phyloP scores from a whole-genome alignment of 2,888 invertebrate genomes.

The Sipha maydis region DNA sequence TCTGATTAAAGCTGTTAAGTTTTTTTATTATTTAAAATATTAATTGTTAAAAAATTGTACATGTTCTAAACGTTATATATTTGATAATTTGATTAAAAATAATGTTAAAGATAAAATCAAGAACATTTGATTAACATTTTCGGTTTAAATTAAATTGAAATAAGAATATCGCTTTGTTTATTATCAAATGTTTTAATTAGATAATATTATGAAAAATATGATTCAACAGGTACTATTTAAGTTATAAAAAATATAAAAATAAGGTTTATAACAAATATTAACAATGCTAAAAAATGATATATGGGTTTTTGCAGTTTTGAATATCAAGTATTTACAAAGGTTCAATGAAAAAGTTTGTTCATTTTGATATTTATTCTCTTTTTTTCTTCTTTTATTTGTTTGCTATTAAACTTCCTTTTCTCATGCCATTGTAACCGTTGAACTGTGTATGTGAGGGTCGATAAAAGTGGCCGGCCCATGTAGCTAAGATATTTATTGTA shows the following conservation, averaged over 20 bases:
- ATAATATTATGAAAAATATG: too few species aligned
- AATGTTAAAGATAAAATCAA: too few species aligned
- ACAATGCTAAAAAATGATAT: neutral
- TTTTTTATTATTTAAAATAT: too few species aligned
- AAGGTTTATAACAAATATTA: neutral
- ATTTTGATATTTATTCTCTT: conserved; percentile 20
- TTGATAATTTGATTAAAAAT: too few species aligned
- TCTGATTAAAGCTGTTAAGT: too few species aligned
- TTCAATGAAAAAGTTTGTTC: neutral
- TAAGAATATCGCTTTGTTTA: too few species aligned
- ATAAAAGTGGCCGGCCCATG: conserved; percentile 24
- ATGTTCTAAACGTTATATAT: too few species aligned
- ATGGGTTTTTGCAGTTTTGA: neutral
- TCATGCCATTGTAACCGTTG: conserved; percentile 5
- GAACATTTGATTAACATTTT: too few species aligned
- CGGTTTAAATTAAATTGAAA: too few species aligned
- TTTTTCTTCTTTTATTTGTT: conserved; percentile 14
- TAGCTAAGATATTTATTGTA: conserved; percentile 35
- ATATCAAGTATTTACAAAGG: neutral
- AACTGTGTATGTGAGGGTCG: neutral
- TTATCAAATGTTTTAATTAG: too few species aligned
- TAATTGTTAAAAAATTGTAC: too few species aligned
- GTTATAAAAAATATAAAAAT: neutral
- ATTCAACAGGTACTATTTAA: too few species aligned
- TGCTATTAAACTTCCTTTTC: neutral